Evolutionary conservation across 2,888 invertebrate genomes (phyloP), one percentile per base, ranked within the genome.

Genomic region (Apodemia mormo): DNA sequence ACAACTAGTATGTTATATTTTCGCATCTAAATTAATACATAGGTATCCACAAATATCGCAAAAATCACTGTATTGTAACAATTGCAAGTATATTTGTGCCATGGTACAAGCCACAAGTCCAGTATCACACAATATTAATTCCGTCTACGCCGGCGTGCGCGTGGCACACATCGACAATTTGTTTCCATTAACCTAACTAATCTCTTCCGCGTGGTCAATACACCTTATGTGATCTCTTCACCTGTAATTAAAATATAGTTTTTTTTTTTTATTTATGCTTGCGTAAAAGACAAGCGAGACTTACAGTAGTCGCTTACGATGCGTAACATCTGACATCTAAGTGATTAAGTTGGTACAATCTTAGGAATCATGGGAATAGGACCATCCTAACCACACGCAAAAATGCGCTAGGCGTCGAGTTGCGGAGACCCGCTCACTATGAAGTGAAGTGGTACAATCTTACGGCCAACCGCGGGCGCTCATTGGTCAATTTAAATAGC

Each of bases 121-220:
- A 61, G 61, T 61, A 61, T 61, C 33, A 58, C 9, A 9, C 30
- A 61, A 14, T 33, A 61, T 49, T 49, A 61, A 61, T 61, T 61
- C 61, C 61, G 61, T 61, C 61, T 61, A 61, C 61, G 33, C 61
- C 61, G 30, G 12, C 14, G 61, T 33, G 61, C 30, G 30, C 33
- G 33, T 30, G 61, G 14, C 61, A 30, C 58, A 61, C 58, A 2
- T 14, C 58, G 58, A 29, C 12, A 61, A 61, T 61, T 61, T 61
- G 30, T 61, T 61, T 61, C 58, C 33, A 61, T 33, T 33, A 61
- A 61, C 33, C 58, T 61, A 61, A 61, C 58, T 61, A 61, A 61
- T 61, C 58, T 61, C 58, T 33, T 61, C 58, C 58, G 58, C 58
- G 58, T 61, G 58, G 33, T 61, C 14, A 61, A 0, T 58, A 58